A percentile compares a stretch with the other conserved stretches of the same genome.
Conservation (phyloP, 2,888 invertebrate species). For the Zeuzera pyrina region DNA sequence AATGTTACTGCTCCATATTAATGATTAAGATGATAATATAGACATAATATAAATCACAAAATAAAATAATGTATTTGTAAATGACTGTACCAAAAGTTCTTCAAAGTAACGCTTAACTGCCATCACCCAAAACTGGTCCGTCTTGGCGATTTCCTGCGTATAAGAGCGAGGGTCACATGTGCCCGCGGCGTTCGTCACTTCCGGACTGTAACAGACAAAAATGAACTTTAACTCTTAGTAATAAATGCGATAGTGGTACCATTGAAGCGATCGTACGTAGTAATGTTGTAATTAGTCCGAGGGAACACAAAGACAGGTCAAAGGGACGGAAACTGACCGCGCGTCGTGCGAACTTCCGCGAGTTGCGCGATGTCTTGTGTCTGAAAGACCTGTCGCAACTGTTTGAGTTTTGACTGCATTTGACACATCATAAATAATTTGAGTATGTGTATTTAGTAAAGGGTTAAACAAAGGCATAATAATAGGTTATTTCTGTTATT, state of each 20-base stretch:
- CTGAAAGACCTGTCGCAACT: slow-evolving; percentile 32
- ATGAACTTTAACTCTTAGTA: background rate
- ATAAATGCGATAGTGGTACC: slow-evolving; percentile 5
- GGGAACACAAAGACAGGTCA: slow-evolving; percentile 49
- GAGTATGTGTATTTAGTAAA: no score
- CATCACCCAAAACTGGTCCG: slow-evolving; percentile 35
- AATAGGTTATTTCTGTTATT: no score
- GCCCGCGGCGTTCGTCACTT: slow-evolving; percentile 24
- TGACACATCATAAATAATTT: no score
- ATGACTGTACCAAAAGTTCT: no score
- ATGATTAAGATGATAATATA: no score
- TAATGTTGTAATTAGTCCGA: slow-evolving; percentile 49
- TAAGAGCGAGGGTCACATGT: slow-evolving; percentile 30
- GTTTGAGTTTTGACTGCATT: slow-evolving; percentile 34
- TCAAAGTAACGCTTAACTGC: slow-evolving; percentile 26
- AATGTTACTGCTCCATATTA: no score
- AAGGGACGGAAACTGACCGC: slow-evolving; percentile 65
- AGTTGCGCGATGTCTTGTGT: slow-evolving; percentile 26
- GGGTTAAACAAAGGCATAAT: no score
- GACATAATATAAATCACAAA: no score
- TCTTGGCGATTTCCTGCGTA: slow-evolving; percentile 51
- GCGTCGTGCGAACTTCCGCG: slow-evolving; percentile 40
- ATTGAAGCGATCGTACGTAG: slow-evolving; percentile 13
- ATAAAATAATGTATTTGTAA: no score
- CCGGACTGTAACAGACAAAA: background rate